Conservation (phyloP, 2,797 vertebrate genomes). For the Buceros bicornis region DNA sequence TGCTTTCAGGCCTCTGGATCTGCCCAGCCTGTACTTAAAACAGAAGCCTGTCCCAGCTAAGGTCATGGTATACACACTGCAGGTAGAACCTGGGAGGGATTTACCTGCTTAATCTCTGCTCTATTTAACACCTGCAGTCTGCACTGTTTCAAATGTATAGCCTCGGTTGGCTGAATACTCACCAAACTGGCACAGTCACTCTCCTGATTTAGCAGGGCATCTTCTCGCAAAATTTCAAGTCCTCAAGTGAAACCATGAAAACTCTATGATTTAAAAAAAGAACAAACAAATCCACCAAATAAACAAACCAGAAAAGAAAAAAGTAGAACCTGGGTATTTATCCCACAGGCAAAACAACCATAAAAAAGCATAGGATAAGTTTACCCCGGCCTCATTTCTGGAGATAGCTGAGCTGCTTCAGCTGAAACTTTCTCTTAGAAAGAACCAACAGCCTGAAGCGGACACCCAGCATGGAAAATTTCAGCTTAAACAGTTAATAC, state of each 20-base stretch:
- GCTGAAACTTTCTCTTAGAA: slow-evolving; percentile 14
- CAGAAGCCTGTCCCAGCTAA: background rate
- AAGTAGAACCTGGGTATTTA: background rate
- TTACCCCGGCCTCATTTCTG: background rate
- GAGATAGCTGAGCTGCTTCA: background rate
- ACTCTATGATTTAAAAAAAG: background rate
- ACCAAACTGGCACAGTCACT: background rate
- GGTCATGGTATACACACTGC: background rate
- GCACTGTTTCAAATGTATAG: background rate
- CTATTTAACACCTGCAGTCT: background rate
- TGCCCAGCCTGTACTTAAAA: background rate
- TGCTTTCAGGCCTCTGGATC: background rate
- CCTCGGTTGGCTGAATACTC: background rate
- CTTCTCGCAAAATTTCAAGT: background rate
- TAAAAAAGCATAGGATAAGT: background rate
- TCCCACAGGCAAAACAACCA: background rate
- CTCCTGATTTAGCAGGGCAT: background rate
- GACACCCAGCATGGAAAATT: background rate
- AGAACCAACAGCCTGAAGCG: background rate
- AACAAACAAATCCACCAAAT: background rate
- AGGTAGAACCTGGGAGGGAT: background rate
- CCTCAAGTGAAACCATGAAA: background rate
- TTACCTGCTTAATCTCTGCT: background rate
- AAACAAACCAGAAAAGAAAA: background rate
- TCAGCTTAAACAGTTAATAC: slow-evolving; percentile 8